Evolutionary conservation across 2,113 vertebrate genomes (phyloP).

Genomic region (Eretmodus cyanostictus): DNA sequence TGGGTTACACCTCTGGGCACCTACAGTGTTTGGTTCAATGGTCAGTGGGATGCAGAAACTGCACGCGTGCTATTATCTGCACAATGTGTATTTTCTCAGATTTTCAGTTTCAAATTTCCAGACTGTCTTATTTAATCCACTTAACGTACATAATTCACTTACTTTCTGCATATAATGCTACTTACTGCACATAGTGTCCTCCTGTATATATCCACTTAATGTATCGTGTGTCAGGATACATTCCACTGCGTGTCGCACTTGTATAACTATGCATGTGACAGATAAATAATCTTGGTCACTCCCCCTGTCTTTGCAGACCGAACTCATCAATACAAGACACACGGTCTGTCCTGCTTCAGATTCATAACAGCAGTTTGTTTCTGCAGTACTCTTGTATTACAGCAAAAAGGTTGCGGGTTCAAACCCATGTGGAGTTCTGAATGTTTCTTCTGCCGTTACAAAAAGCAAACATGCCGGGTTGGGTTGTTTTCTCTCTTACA

Average conservation of each 20-base stretch:
- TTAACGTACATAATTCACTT: background rate
- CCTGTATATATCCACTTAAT: background rate
- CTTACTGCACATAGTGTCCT: background rate
- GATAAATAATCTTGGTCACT: background rate
- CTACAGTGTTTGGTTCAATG: background rate
- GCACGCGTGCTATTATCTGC: fast-evolving
- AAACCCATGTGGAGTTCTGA: background rate
- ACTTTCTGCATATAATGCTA: background rate
- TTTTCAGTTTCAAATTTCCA: background rate
- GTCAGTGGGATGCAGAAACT: background rate
- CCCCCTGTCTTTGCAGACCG: background rate
- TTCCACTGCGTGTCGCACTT: fast-evolving
- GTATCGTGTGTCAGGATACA: background rate
- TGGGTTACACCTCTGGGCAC: background rate
- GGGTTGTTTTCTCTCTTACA: background rate
- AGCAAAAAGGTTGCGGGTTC: background rate
- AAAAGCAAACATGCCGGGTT: background rate
- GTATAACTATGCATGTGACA: background rate
- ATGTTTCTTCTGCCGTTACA: background rate
- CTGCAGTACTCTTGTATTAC: fast-evolving
- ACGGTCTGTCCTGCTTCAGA: fast-evolving
- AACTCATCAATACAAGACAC: background rate
- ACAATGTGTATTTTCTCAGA: background rate
- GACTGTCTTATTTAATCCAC: background rate
- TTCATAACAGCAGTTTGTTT: background rate